Base-by-base conservation (phyloP, 1,140 invertebrate genomes). In the Meloidogyne exigua region DNA sequence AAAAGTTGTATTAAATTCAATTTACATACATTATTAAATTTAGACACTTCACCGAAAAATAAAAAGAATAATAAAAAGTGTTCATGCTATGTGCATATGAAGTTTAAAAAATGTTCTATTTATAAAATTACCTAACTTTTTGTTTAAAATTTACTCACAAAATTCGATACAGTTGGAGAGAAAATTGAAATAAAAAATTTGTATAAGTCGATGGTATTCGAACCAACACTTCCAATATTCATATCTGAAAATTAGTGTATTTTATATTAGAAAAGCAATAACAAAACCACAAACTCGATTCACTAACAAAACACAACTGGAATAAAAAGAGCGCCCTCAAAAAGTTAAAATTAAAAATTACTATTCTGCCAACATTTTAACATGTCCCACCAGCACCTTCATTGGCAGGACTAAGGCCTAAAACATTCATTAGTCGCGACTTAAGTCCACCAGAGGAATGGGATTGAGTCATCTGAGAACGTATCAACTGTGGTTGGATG, bases 391-490 rank as follows among this genome's bases (percentile, higher is more conserved):
- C 28, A n/a, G 15, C 65, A 13, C 63, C 74, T 12, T 76, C 76
- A 26, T 28, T 57, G 25, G 25, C 57, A 2, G 72, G 57, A 9
- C 63, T 32, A 15, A 82, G 62, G 12, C 81, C 81, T 5, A 82
- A 68, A 15, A 68, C 81, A 28, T 83, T 82, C 42, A 82, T 36
- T 15, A 82, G 2, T 23, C 82, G 67, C 21, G 66, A 76, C 65
- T 82, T 82, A 11, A 82, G 69, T 25, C 81, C 81, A 49, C 65
- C 76, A 7, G 71, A 71, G 4, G 81, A 83, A 39, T 83, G 77
- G 12, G 49, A 57, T 57, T 57, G 49, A 2, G 49, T 57, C 49
- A 81, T 81, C 42, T 74, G 70, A 5, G 79, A 80, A 2, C 79
- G 80, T 13, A 80, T 80, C 63, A 68, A 39, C 13, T 81, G 76